Evolutionary conservation across 2,888 invertebrate genomes (phyloP), one percentile per base, ranked within the genome.

Genomic region (Hetaerina titia): DNA sequence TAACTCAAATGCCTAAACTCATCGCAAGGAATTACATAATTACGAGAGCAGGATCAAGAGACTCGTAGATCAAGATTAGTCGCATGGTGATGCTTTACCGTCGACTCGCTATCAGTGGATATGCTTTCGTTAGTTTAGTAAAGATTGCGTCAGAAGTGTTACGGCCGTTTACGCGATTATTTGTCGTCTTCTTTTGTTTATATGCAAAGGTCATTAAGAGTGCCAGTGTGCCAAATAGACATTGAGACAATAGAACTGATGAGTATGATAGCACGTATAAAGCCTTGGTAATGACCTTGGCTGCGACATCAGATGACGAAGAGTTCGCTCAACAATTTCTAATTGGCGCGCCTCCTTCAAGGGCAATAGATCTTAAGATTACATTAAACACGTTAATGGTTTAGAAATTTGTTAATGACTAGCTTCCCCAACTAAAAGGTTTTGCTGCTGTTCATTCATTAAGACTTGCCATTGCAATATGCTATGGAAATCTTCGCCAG

Each of bases 231-330:
- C n/a, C n/a, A 6, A 22, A n/a, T 7, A 22, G 69, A 69, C 22
- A 22, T 69, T 8, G 9, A 69, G 7, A 69, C 69, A 69, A 69
- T 19, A 22, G 69, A 69, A n/a, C 69, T 22, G 69, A 60, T 60
- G 11, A 60, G 1, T 15, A 60, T 15, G 19, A 69, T n/a, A 69
- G 22, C 69, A n/a, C 69, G 69, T 22, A n/a, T n/a, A 9, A 69
- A 22, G 19, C 69, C 69, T 69, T 69, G 69, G n/a, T 69, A 69
- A 69, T 69, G 69, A 69, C 69, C 69, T 69, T 69, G 69, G 69
- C 69, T 69, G 7, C 4, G 19, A 22, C 19, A 69, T 22, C 69
- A 69, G n/a, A 69, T 69, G n/a, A 69, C 69, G 69, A 45, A 45
- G 45, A 69, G 69, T n/a, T 5, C 9, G 69, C 69, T 69, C 5